Base-by-base conservation (phyloP, 2,888 invertebrate species). In the Agrotis segetum region DNA sequence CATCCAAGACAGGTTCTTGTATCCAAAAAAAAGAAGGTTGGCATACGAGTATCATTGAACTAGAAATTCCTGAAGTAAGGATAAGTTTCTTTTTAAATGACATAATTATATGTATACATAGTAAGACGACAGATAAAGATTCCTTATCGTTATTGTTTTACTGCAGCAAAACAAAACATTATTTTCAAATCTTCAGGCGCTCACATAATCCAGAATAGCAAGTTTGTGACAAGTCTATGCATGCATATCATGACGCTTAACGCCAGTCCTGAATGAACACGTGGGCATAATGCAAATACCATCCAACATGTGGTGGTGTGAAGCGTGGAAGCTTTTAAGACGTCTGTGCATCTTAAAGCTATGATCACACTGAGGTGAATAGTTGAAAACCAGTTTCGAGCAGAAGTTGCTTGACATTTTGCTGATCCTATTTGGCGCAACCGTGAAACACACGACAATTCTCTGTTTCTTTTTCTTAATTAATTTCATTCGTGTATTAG, bases 281-380 rank as follows among this genome's bases (percentile, higher is more conserved):
- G 64, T 2, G 24, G 63, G 56, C 55, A 63, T 66, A 72, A 80
- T 82, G 79, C 74, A 82, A 80, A 78, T 80, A 67, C 61, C 67
- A 74, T 74, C 34, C 52, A 66, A 64, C 68, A 29, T 65, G 55
- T 74, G 47, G 67, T 63, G 34, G 40, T 19, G 60, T 64, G 61
- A 21, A 53, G 24, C 49, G 55, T 53, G 29, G 50, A 9, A 49
- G 46, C 44, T 17, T 82, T 64, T 34, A 46, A 58, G 69, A 69
- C 58, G 50, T 77, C 58, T 34, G 24, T 11, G 58, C 50, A 56
- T n/a, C 13, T 6, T 34, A 56, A 56, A 56, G 56, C 14, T 34
- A 13, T 56, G 56, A 14, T 6, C 34, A 56, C 34, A 7, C 13
- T 56, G n/a, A 34, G 34, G 13, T 6, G n/a, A n/a, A 56, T 34